Percentiles rank a stretch among this genome's conserved stretches.
phyloP scores from a whole-genome alignment of 2,888 invertebrate genomes.

The Drosophila phalerata region DNA sequence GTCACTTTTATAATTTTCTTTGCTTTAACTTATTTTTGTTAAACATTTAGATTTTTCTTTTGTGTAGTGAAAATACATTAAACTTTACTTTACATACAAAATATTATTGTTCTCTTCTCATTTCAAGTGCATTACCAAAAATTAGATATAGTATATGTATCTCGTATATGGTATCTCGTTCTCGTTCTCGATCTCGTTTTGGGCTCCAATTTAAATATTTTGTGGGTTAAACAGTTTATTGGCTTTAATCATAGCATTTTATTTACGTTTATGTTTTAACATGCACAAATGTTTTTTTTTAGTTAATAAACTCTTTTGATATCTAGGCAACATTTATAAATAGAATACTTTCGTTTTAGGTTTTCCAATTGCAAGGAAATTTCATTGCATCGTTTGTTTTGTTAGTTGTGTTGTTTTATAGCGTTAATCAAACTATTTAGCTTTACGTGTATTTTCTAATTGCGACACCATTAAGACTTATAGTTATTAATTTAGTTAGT shows the following conservation, averaged over 20 bases:
- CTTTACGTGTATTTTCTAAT: conserved; percentile 12
- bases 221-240: conserved; percentile 20
- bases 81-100: conserved; percentile 60
- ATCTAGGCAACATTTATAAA: conserved; percentile 71
- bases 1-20: conserved; percentile 41
- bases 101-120: conserved; percentile 57
- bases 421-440: conserved; percentile 30
- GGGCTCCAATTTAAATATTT: conserved; percentile 17
- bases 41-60: conserved; percentile 41
- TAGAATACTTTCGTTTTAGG: conserved; percentile 70
- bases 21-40: conserved; percentile 28
- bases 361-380: conserved; percentile 42
- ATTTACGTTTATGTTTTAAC: conserved; percentile 13
- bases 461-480: conserved; percentile 41
- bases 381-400: conserved; percentile 40
- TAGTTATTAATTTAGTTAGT: conserved; percentile 49
- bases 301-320: conserved; percentile 47
- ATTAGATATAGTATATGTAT: conserved; percentile 19
- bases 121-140: conserved; percentile 43
- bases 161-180: conserved; percentile 13
- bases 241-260: conserved; percentile 24
- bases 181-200: conserved; percentile 15
- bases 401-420: conserved; percentile 11
- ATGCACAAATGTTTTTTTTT: conserved; percentile 29
- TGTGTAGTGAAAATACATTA: conserved; percentile 60